Evolutionary conservation across 30 jellyfish, hydroid and myxozoan species (phyloP).

Genomic region (Sanderia malayensis): DNA sequence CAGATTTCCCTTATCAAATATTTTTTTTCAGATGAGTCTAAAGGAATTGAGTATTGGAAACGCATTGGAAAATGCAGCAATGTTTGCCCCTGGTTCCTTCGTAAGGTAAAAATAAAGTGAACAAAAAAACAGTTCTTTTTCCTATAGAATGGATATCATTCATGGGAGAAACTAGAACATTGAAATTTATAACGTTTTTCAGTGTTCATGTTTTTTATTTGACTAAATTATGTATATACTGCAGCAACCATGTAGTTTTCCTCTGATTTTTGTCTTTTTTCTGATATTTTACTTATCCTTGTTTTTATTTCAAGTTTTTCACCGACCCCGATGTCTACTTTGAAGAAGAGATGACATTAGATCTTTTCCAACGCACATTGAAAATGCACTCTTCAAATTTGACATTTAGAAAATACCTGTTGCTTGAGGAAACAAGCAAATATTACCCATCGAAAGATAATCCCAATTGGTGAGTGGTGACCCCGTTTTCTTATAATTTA

Average conservation of each 20-base stretch:
- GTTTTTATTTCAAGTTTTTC: slow-evolving; percentile 14
- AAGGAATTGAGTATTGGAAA: slow-evolving; percentile 40
- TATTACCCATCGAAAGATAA: slow-evolving; percentile 27
- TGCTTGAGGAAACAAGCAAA: slow-evolving; percentile 52
- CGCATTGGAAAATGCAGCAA: slow-evolving; percentile 45
- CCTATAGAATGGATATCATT: too few relatives aligned
- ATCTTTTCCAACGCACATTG: slow-evolving; percentile 10
- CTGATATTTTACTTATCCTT: too few relatives aligned
- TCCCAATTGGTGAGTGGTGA: slow-evolving; percentile 41
- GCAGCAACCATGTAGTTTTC: too few relatives aligned
- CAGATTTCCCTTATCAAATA: too few relatives aligned
- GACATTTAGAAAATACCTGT: slow-evolving; percentile 14
- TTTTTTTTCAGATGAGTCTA: slow-evolving; percentile 19
- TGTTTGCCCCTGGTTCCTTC: slow-evolving; percentile 61
- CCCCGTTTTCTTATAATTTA: too few relatives aligned
- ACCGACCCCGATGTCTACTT: slow-evolving; percentile 38
- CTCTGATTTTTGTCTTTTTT: too few relatives aligned
- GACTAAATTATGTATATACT: too few relatives aligned
- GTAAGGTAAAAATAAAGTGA: slow-evolving; percentile 29
- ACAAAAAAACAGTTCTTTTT: too few relatives aligned
- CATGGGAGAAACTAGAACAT: too few relatives aligned
- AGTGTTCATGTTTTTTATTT: too few relatives aligned
- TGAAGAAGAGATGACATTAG: slow-evolving; percentile 31
- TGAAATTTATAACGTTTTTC: too few relatives aligned
- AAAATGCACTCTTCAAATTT: slow-evolving; percentile 28